phyloP scores from a whole-genome alignment of 1,140 invertebrate species.

The Apis cerana region DNA sequence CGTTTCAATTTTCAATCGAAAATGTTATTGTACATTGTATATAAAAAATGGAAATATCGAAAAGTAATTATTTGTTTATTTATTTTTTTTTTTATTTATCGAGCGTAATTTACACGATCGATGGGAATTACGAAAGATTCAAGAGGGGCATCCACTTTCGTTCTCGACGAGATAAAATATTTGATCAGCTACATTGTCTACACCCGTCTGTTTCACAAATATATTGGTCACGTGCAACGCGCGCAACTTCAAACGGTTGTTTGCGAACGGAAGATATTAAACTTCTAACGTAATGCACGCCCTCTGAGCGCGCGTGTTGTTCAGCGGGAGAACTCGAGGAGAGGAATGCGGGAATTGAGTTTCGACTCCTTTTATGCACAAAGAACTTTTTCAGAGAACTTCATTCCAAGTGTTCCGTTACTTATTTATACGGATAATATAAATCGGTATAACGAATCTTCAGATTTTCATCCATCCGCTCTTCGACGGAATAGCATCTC shows the following conservation, averaged over 20 bases:
- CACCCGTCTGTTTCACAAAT: slow-evolving; percentile 73
- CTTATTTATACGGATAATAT: background rate
- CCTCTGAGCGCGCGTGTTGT: background rate
- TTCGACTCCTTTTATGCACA: slow-evolving; percentile 11
- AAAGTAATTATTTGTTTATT: background rate
- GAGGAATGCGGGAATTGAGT: slow-evolving; percentile 44
- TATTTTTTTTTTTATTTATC: background rate
- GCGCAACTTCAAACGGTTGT: slow-evolving; percentile 64
- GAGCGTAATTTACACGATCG: background rate
- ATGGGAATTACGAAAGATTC: background rate
- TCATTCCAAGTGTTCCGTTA: background rate
- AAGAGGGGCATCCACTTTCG: background rate
- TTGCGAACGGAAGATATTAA: slow-evolving; percentile 74
- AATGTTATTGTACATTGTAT: background rate
- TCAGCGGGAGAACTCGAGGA: slow-evolving; percentile 23
- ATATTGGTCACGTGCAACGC: slow-evolving; percentile 73
- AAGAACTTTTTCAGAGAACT: background rate
- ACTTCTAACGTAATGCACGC: slow-evolving; percentile 59
- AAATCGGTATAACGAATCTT: background rate
- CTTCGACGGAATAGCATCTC: background rate
- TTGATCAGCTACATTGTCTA: slow-evolving; percentile 51
- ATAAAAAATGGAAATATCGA: background rate
- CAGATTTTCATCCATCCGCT: no score
- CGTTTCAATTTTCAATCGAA: background rate
- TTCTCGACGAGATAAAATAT: slow-evolving; percentile 21